Evolutionary conservation across 2,113 vertebrate genomes (phyloP).

Genomic region (Solea solea): DNA sequence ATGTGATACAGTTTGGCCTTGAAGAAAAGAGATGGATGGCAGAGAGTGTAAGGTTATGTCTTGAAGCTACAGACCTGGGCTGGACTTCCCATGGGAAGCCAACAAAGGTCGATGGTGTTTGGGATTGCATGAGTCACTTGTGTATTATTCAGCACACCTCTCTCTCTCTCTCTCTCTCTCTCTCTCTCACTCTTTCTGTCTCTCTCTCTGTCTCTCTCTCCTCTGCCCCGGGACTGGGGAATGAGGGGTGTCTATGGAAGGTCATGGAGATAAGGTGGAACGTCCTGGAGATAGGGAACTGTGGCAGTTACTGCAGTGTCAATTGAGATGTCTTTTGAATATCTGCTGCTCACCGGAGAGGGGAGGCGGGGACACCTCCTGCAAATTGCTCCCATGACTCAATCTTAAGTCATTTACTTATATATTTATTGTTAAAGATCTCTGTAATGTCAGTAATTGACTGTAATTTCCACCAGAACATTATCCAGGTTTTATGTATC

Average conservation of each 20-base stretch:
- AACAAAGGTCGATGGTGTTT: constrained; percentile 51
- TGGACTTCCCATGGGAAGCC: constrained; percentile 42
- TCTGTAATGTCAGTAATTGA: constrained; percentile 10
- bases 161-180: constrained; percentile 12
- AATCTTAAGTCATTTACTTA: not conserved
- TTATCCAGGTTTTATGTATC: not conserved
- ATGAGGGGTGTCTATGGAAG: constrained; percentile 63
- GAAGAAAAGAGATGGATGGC: constrained; percentile 40
- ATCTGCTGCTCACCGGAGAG: constrained; percentile 29
- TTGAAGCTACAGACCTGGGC: constrained; percentile 36
- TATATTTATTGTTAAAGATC: not conserved
- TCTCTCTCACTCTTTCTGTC: constrained; percentile 11
- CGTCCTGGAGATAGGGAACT: constrained; percentile 52
- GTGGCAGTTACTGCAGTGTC: constrained; percentile 54
- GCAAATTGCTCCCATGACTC: constrained; percentile 16
- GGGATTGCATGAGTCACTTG: constrained; percentile 33
- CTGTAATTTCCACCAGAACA: not conserved
- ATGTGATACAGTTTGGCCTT: constrained; percentile 20
- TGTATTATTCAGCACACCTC: constrained; percentile 23
- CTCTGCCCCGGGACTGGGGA: constrained; percentile 28
- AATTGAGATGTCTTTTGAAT: constrained; percentile 59
- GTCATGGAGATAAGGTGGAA: constrained; percentile 72
- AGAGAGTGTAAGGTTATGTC: constrained; percentile 49
- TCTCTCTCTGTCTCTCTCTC: constrained; percentile 1
- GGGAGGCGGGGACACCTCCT: constrained; percentile 7